Percentiles rank a stretch among this genome's conserved stretches.
These are phyloP conservation scores for Musca domestica DNA, from an alignment of 1,140 invertebrate species.

Conservation along the genomic window DNA sequence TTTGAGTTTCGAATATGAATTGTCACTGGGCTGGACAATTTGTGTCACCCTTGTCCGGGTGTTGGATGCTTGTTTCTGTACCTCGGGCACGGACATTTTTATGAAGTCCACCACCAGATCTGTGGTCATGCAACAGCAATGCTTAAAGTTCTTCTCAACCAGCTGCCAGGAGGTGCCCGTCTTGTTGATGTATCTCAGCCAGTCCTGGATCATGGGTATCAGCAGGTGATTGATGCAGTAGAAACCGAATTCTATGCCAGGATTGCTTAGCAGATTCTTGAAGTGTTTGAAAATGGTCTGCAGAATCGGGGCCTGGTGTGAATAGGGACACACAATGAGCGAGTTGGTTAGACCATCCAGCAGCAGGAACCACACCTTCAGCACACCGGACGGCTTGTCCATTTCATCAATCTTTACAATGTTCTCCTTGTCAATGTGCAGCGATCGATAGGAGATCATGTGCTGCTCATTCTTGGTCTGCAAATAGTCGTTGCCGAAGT, in stretches of 20 bases:
- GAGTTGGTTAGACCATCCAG: constrained; percentile 86
- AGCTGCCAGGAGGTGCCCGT: constrained; percentile 69
- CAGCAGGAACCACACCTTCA: constrained; percentile 87
- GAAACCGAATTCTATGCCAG: constrained; percentile 80
- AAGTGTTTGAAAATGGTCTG: constrained; percentile 84
- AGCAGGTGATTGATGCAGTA: constrained; percentile 88
- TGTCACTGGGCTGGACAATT: constrained; percentile 48
- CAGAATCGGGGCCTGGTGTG: constrained; percentile 81
- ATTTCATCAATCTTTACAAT: constrained; percentile 62
- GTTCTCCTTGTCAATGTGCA: constrained; percentile 58
- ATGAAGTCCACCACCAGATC: constrained; percentile 85
- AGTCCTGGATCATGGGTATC: constrained; percentile 85
- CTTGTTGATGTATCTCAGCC: constrained; percentile 75
- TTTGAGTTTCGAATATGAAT: constrained; percentile 49
- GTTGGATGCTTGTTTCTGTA: constrained; percentile 30
- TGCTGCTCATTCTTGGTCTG: constrained; percentile 54
- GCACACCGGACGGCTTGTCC: constrained; percentile 79
- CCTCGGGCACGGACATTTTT: constrained; percentile 49
- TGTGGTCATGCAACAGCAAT: constrained; percentile 86
- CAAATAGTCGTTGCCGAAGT: constrained; percentile 52
- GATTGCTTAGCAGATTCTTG: constrained; percentile 70
- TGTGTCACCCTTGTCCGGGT: constrained; percentile 46
- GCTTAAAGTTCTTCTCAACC: constrained; percentile 84
- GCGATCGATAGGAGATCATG: constrained; percentile 59
- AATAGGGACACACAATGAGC: constrained; percentile 74